These are phyloP conservation scores for Sander vitreus DNA, from an alignment of 2,113 vertebrate species.

Conservation along the genomic window DNA sequence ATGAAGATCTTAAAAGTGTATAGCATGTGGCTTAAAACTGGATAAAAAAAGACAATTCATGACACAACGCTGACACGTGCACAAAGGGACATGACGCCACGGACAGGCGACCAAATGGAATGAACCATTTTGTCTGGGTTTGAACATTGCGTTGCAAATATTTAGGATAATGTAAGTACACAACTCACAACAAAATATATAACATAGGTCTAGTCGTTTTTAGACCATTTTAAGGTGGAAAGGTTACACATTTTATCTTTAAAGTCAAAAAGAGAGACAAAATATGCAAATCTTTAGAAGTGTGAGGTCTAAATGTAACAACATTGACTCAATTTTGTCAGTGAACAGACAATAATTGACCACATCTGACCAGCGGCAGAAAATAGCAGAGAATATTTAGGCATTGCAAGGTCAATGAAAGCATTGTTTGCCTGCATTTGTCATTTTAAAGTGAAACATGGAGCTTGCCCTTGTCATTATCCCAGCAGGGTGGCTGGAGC, in stretches of 20 bases:
- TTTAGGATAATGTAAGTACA: too few species aligned
- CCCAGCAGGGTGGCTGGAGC: background rate
- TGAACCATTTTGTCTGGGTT: too few species aligned
- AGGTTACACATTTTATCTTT: background rate
- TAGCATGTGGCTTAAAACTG: too few species aligned
- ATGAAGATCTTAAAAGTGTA: too few species aligned
- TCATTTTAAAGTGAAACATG: slow-evolving; percentile 2
- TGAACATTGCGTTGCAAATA: too few species aligned
- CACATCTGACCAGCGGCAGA: slow-evolving; percentile 6
- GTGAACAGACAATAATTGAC: background rate
- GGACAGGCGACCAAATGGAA: too few species aligned
- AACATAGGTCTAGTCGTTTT: too few species aligned
- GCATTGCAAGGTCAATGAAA: background rate
- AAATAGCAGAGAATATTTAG: background rate
- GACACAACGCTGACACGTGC: too few species aligned
- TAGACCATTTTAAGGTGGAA: too few species aligned
- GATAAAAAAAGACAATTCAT: too few species aligned
- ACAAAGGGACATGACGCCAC: too few species aligned
- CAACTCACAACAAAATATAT: too few species aligned
- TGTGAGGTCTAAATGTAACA: background rate
- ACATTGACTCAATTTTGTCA: background rate
- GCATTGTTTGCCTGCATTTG: background rate
- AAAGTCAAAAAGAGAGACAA: background rate
- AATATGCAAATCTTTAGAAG: background rate
- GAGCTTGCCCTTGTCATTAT: slow-evolving; percentile 20